These are phyloP conservation scores for Cephonodes hylas DNA, from an alignment of 2,888 invertebrate genomes.

Conservation along the genomic window DNA sequence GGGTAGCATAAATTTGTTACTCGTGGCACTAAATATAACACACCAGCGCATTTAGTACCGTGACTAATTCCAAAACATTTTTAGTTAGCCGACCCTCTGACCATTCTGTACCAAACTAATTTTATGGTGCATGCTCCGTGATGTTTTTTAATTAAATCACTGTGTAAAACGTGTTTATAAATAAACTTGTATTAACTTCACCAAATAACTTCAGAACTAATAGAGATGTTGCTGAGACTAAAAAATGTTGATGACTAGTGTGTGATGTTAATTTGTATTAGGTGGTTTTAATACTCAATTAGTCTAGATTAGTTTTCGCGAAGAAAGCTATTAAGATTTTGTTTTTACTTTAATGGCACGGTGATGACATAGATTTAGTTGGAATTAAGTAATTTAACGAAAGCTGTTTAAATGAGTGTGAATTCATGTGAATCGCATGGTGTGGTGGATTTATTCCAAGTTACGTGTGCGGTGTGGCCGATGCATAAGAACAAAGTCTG, in stretches of 20 bases:
- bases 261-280: not conserved
- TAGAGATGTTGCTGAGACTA: not conserved
- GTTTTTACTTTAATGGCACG: too few species aligned
- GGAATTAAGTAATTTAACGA: too few species aligned
- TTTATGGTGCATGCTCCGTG: slow-evolving; percentile 51
- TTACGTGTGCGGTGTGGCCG: too few species aligned
- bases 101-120: slow-evolving; percentile 47
- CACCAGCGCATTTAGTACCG: slow-evolving; percentile 45
- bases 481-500: too few species aligned
- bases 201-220: not conserved
- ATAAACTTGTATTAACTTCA: not conserved
- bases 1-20: not conserved
- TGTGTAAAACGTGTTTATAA: not conserved
- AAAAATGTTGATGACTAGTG: not conserved
- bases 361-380: too few species aligned
- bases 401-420: too few species aligned
- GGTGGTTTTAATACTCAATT: too few species aligned
- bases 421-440: too few species aligned
- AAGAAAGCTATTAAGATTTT: too few species aligned
- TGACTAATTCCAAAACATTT: slow-evolving; percentile 47
- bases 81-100: slow-evolving; percentile 30
- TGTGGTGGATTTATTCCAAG: too few species aligned
- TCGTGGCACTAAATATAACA: slow-evolving; percentile 30
- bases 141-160: slow-evolving; percentile 18
- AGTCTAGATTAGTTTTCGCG: too few species aligned